These are phyloP conservation scores for Pyrrhosoma nymphula DNA, from an alignment of 2,888 invertebrate genomes.

Conservation along the genomic window DNA sequence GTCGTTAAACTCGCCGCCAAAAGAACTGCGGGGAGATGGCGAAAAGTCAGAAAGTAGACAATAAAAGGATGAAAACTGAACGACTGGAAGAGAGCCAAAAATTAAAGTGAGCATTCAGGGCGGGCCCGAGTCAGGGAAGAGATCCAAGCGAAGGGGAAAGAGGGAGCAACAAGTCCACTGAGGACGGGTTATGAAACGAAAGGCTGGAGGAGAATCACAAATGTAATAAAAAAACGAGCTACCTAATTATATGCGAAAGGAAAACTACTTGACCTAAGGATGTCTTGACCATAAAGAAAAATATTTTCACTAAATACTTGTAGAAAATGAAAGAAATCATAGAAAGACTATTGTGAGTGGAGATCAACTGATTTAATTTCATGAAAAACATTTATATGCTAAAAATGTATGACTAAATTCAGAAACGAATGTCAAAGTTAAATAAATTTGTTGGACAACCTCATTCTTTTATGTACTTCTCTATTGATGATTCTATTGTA, in stretches of 20 bases:
- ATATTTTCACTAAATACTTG: background rate
- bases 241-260: background rate
- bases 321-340: background rate
- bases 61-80: slow-evolving; percentile 1
- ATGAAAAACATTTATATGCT: too few relatives aligned
- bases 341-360: too few relatives aligned
- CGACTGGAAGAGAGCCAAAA: slow-evolving; percentile 2
- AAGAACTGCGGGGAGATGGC: background rate
- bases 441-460: too few relatives aligned
- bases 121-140: background rate
- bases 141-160: background rate
- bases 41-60: slow-evolving; percentile 24
- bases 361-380: too few relatives aligned
- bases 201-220: background rate
- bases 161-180: background rate
- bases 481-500: too few relatives aligned
- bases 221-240: background rate
- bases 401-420: too few relatives aligned
- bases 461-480: too few relatives aligned
- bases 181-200: background rate
- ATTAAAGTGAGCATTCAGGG: slow-evolving; percentile 2
- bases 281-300: too few relatives aligned
- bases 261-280: too few relatives aligned
- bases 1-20: slow-evolving; percentile 31
- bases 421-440: too few relatives aligned